These are phyloP conservation scores for Notechis scutatus DNA, from an alignment of 2,113 vertebrate species.

Conservation along the genomic window DNA sequence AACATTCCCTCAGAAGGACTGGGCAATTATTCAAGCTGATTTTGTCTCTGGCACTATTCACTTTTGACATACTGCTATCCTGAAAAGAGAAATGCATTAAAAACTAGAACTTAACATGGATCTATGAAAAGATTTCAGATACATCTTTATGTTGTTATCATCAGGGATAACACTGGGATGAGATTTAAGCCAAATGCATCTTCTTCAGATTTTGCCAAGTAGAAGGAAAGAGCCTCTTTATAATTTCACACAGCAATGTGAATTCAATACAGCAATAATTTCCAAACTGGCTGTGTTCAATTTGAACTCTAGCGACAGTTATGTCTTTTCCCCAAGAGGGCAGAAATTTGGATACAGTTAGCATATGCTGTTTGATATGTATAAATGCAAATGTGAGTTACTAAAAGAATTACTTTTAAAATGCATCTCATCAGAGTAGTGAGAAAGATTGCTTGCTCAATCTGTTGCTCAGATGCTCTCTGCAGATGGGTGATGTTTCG, in stretches of 20 bases:
- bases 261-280: neutral
- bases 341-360: neutral
- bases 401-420: neutral
- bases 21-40: neutral
- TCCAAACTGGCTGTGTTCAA: neutral
- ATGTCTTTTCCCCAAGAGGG: neutral
- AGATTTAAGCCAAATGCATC: neutral
- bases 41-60: neutral
- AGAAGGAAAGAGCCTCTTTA: neutral
- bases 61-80: no score
- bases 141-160: neutral
- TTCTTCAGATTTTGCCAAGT: neutral
- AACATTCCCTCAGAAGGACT: constrained; percentile 1
- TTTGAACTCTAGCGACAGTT: neutral
- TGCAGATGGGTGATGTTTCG: neutral
- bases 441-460: neutral
- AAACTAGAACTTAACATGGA: neutral
- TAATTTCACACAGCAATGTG: neutral
- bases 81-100: neutral
- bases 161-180: neutral
- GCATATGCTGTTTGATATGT: neutral
- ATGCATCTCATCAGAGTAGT: neutral
- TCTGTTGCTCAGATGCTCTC: neutral
- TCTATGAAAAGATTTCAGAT: neutral
- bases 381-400: neutral